Evolutionary conservation across 1,140 invertebrate species (phyloP).

Genomic region (Bombus sibiricus): DNA sequence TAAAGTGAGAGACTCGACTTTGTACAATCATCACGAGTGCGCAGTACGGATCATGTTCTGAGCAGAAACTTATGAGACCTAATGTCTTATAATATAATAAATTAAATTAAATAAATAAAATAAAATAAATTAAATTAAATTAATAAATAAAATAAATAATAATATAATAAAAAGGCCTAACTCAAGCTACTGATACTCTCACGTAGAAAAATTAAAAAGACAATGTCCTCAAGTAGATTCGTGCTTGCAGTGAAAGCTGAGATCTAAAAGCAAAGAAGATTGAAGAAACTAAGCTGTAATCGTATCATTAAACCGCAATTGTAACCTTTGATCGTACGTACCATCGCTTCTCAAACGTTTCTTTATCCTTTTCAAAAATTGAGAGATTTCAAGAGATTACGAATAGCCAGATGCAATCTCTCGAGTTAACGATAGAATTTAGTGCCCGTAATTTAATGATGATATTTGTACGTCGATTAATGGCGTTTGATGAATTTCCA

Average conservation of each 20-base stretch:
- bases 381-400: not conserved
- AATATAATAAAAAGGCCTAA: not conserved
- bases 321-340: too few relatives aligned
- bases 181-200: not conserved
- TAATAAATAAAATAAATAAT: too few relatives aligned
- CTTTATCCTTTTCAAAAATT: not conserved
- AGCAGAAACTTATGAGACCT: not conserved
- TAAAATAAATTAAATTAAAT: too few relatives aligned
- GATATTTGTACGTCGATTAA: not conserved
- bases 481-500: slow-evolving; percentile 3
- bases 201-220: not conserved
- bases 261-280: too few relatives aligned
- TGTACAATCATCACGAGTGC: not conserved
- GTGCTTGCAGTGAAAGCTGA: not conserved
- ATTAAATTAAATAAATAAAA: too few relatives aligned
- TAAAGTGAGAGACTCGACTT: not conserved
- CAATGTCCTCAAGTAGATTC: not conserved
- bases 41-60: too few relatives aligned
- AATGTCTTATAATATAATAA: not conserved
- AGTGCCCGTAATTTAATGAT: not conserved
- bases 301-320: not conserved
- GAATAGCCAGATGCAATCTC: too few relatives aligned
- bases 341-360: not conserved
- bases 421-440: not conserved
- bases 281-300: not conserved